Percentiles rank a stretch among this genome's conserved stretches.
Evolutionary conservation across 2,888 invertebrate species (phyloP).

Genomic region (Zeuzera pyrina): DNA sequence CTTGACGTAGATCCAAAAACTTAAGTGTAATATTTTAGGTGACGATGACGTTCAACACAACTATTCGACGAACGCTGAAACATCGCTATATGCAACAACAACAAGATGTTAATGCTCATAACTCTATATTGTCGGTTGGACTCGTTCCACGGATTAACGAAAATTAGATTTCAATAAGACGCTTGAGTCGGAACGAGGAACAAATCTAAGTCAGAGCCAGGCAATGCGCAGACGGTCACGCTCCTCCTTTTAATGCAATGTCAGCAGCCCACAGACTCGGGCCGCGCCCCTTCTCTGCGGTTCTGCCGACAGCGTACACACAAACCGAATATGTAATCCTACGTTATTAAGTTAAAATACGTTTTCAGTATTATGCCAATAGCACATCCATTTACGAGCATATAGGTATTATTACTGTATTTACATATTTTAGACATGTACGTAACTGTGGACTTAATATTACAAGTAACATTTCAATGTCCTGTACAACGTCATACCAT

Average conservation of each 20-base stretch:
- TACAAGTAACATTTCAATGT: too few relatives aligned
- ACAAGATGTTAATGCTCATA: constrained; percentile 40
- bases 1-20: too few relatives aligned
- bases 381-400: constrained; percentile 20
- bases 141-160: constrained; percentile 60
- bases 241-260: constrained; percentile 53
- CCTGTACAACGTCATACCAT: too few relatives aligned
- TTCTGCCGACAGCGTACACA: constrained; percentile 9
- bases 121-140: constrained; percentile 32
- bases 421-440: too few relatives aligned
- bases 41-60: too few relatives aligned
- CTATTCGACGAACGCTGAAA: too few relatives aligned
- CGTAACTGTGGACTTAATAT: too few relatives aligned
- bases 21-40: constrained; percentile 14
- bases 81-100: constrained; percentile 40
- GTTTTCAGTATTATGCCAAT: too few relatives aligned
- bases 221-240: constrained; percentile 57
- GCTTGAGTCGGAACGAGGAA: constrained; percentile 52
- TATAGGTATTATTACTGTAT: too few relatives aligned
- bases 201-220: constrained; percentile 55
- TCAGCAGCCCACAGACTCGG: constrained; percentile 28
- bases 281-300: constrained; percentile 10
- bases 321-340: constrained; percentile 19
- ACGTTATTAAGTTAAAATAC: constrained; percentile 19
- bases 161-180: constrained; percentile 72